Evolutionary conservation across 2,113 vertebrate genomes (phyloP).

Genomic region (Burhinus bistriatus): DNA sequence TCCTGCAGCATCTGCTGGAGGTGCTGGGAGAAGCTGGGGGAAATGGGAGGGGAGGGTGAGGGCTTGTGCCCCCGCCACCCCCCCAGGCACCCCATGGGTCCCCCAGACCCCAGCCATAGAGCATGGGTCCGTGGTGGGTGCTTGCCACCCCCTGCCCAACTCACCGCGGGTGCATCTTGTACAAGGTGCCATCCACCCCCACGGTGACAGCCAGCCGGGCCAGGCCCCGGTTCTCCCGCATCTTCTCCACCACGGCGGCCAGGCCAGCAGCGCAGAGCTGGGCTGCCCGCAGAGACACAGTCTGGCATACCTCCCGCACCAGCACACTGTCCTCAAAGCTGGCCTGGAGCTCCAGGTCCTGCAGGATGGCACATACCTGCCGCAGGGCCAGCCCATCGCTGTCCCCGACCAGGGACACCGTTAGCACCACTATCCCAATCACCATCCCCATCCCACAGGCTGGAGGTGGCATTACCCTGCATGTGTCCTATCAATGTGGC

Average conservation of each 20-base stretch:
- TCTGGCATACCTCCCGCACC: conserved; percentile 74
- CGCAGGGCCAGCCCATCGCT: conserved; percentile 68
- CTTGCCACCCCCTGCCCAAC: neutral
- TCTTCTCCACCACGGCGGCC: conserved; percentile 78
- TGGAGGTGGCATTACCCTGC: neutral
- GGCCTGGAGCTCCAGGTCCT: conserved; percentile 56
- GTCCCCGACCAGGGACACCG: neutral
- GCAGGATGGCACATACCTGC: conserved; percentile 63
- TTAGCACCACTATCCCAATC: neutral
- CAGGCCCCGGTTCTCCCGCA: conserved; percentile 68
- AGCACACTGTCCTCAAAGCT: conserved; percentile 66
- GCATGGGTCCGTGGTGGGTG: neutral
- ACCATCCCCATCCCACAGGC: neutral
- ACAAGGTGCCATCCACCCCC: conserved; percentile 78
- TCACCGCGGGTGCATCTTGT: conserved; percentile 78
- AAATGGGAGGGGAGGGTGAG: neutral
- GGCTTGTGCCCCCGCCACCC: neutral
- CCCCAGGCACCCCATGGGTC: fast-evolving
- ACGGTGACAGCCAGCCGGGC: conserved; percentile 53
- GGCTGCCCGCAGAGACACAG: conserved; percentile 69
- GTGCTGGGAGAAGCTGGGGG: conserved; percentile 76
- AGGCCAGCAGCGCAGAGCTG: conserved; percentile 73
- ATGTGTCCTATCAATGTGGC: fast-evolving
- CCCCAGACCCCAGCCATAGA: neutral
- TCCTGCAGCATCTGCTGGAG: conserved; percentile 68